phyloP scores from a whole-genome alignment of 2,888 invertebrate species.

The Apocheima hispidaria region DNA sequence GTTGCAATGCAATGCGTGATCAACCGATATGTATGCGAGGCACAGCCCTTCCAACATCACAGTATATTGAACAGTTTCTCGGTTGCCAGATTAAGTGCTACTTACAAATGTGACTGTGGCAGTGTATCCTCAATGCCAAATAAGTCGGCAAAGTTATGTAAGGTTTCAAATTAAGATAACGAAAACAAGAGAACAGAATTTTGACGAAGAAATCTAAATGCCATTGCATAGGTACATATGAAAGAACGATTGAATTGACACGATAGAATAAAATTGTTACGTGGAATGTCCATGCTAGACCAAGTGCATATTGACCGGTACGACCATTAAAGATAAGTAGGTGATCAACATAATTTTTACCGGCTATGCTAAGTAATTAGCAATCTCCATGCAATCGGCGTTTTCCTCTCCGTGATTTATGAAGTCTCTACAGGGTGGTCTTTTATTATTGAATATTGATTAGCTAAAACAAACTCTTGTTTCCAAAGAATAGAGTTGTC shows the following conservation, averaged over 20 bases:
- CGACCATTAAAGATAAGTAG: too few relatives aligned
- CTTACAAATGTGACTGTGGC: constrained; percentile 15
- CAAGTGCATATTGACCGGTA: not conserved
- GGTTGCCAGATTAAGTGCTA: constrained; percentile 7
- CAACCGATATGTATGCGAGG: constrained; percentile 72
- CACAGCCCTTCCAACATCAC: constrained; percentile 50
- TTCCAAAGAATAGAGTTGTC: constrained; percentile 11
- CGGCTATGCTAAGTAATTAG: constrained; percentile 48
- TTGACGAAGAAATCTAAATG: constrained; percentile 10
- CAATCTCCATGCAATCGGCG: constrained; percentile 48
- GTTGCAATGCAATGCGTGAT: constrained; percentile 67
- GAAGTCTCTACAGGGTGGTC: constrained; percentile 53
- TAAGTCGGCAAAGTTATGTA: not conserved
- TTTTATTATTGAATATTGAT: constrained; percentile 53
- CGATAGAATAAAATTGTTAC: not conserved
- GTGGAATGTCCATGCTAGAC: not conserved
- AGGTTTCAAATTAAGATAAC: constrained; percentile 15
- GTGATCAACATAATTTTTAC: not conserved
- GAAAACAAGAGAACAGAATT: not conserved
- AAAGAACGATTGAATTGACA: not conserved
- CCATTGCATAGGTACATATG: not conserved
- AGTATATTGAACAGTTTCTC: constrained; percentile 35
- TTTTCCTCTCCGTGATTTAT: constrained; percentile 55
- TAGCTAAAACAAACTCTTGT: constrained; percentile 48
- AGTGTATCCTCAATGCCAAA: constrained; percentile 9